Base-by-base conservation (phyloP, 2,888 invertebrate genomes). In the Palloptera scutellata region DNA sequence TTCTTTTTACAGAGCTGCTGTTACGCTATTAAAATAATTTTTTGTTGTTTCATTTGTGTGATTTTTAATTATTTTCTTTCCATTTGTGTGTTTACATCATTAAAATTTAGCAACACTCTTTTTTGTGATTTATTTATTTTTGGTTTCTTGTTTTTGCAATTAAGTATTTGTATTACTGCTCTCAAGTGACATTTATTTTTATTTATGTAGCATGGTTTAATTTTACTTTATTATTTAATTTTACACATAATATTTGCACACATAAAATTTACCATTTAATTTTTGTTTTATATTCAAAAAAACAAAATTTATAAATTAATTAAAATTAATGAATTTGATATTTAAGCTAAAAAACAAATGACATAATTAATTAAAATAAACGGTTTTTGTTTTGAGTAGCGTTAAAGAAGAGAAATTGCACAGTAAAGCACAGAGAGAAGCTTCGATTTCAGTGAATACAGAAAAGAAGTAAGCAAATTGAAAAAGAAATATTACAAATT, bases 201-300 rank as follows among this genome's bases (percentile, higher is more conserved):
- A 11, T 42, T n/a, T 48, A 20, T 51, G 15, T 61, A 51, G 13
- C 15, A 17, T 54, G 20, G 3, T 53, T 19, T 58, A 48, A 19
- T 48, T 64, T 59, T 41, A 13, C 13, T n/a, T 62, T 30, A 48
- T 52, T 53, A 62, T 30, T 13, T 13, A 53, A 52, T 61, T 54
- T 19, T 64, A 69, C 63, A 63, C 59, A 61, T 65, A 62, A 69
- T 43, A 59, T 55, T 58, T 66, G 61, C 59, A 66, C 65, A 69
- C 68, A 63, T 48, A 69, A 45, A 43, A 64, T 61, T 40, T 30
- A 17, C 53, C 11, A 15, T 42, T 51, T 60, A 17, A 30, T 48
- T 43, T 19, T 43, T 42, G 17, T 42, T 55, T n/a, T 17, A 11
- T 42, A 53, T 55, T 13, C 20, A 6, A 30, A 30, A 30, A 30